phyloP scores from a whole-genome alignment of 1,140 invertebrate species.

The Hylaeus anthracinus region DNA sequence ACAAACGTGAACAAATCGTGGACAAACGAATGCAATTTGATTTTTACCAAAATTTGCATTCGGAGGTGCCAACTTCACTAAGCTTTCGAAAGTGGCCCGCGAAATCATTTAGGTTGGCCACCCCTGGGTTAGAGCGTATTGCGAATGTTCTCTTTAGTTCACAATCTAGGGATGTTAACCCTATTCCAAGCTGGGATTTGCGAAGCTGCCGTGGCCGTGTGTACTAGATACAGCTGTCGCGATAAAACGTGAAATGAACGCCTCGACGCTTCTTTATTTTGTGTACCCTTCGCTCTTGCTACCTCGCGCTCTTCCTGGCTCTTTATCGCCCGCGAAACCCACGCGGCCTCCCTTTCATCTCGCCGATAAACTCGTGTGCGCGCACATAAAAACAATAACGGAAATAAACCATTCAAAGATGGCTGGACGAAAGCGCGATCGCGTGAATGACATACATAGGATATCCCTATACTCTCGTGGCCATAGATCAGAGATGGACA shows the following conservation, averaged over 20 bases:
- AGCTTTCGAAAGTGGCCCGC: too few relatives aligned
- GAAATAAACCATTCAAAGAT: slow-evolving; percentile 35
- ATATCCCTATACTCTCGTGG: too few relatives aligned
- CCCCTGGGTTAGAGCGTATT: too few relatives aligned
- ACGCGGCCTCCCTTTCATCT: slow-evolving; percentile 53
- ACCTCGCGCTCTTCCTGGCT: slow-evolving; percentile 9
- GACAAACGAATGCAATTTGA: too few relatives aligned
- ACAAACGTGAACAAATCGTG: too few relatives aligned
- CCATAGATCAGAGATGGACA: too few relatives aligned
- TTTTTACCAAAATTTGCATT: too few relatives aligned
- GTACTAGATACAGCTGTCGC: slow-evolving; percentile 34
- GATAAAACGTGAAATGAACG: slow-evolving; percentile 52
- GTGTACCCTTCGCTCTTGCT: slow-evolving; percentile 44
- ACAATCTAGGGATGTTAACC: too few relatives aligned
- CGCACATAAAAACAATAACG: slow-evolving; percentile 40
- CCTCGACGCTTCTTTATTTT: slow-evolving; percentile 38
- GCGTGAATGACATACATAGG: neutral
- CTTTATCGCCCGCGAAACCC: slow-evolving; percentile 36
- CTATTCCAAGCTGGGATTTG: too few relatives aligned
- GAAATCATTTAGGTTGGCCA: too few relatives aligned
- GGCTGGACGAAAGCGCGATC: neutral
- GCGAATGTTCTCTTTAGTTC: too few relatives aligned
- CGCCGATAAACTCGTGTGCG: slow-evolving; percentile 42
- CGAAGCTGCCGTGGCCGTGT: neutral
- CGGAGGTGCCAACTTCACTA: too few relatives aligned